Conservation (phyloP, 2,888 invertebrate genomes). For the Caenorhabditis plicata region DNA sequence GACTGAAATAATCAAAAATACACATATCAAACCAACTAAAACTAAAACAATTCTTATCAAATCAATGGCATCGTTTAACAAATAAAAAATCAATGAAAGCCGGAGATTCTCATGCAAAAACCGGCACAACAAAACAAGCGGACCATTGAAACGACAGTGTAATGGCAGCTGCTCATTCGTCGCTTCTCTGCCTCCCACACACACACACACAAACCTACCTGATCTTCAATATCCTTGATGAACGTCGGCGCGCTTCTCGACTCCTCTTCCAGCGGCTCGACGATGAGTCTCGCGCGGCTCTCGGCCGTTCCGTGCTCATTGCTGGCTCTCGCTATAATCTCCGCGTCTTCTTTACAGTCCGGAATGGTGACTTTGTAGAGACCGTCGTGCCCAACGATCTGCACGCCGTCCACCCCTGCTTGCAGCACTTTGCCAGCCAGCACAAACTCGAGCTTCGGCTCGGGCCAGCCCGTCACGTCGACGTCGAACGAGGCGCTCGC, state of each 20-base stretch:
- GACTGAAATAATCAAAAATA: too few relatives aligned
- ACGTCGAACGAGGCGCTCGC: slow-evolving; percentile 52
- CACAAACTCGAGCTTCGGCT: slow-evolving; percentile 59
- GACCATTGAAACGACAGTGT: too few relatives aligned
- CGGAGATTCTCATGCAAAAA: too few relatives aligned
- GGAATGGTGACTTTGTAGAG: slow-evolving; percentile 53
- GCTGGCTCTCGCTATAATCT: slow-evolving; percentile 67
- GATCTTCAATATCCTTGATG: slow-evolving; percentile 65
- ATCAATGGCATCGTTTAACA: too few relatives aligned
- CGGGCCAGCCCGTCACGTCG: slow-evolving; percentile 61
- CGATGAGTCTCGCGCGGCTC: slow-evolving; percentile 76
- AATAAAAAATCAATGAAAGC: too few relatives aligned
- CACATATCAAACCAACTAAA: too few relatives aligned
- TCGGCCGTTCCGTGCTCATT: slow-evolving; percentile 71
- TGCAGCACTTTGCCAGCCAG: slow-evolving; percentile 55
- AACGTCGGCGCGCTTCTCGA: slow-evolving; percentile 61
- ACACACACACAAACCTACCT: slow-evolving; percentile 31
- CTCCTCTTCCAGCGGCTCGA: slow-evolving; percentile 55
- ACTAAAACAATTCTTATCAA: too few relatives aligned
- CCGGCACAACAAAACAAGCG: too few relatives aligned
- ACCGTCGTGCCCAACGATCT: slow-evolving; percentile 56
- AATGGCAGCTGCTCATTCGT: too few relatives aligned
- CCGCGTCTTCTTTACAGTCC: slow-evolving; percentile 65
- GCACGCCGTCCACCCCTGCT: slow-evolving; percentile 57
- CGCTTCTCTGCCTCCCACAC: too few relatives aligned